A percentile compares a stretch with the other conserved stretches of the same genome.
phyloP scores from a whole-genome alignment of 2,888 invertebrate genomes.

The Lithophane ornitopus region DNA sequence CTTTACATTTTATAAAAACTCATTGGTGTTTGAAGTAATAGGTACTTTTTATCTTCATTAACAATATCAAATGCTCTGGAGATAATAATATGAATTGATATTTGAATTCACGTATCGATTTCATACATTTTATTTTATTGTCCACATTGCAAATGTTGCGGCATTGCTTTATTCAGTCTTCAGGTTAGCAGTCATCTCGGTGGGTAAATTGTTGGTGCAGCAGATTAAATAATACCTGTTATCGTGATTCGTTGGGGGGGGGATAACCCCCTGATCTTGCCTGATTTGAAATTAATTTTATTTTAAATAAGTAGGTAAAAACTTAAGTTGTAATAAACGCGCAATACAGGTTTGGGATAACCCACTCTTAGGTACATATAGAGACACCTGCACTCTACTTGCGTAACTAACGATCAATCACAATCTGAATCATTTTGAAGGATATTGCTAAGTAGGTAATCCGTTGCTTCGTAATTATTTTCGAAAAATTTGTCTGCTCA shows the following conservation, averaged over 20 bases:
- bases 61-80: conserved; percentile 38
- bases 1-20: conserved; percentile 45
- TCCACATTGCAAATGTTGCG: not conserved
- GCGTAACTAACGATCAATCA: too few species aligned
- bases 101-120: conserved; percentile 40
- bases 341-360: not conserved
- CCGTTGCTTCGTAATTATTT: too few species aligned
- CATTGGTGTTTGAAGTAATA: conserved; percentile 20
- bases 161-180: not conserved
- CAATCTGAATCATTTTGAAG: too few species aligned
- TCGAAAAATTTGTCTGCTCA: too few species aligned
- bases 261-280: not conserved
- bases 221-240: not conserved
- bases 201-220: not conserved
- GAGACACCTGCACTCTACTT: too few species aligned
- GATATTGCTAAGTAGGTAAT: too few species aligned
- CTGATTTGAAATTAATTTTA: not conserved
- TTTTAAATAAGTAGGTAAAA: not conserved
- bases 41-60: conserved; percentile 23
- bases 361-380: not conserved
- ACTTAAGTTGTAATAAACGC: too few species aligned
- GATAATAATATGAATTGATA: conserved; percentile 46
- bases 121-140: conserved; percentile 32
- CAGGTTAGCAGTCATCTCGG: not conserved
- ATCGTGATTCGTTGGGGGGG: not conserved